Percentiles rank a stretch among this genome's conserved stretches.
phyloP scores from a whole-genome alignment of 1,140 invertebrate genomes.

The Pogonomyrmex californicus region DNA sequence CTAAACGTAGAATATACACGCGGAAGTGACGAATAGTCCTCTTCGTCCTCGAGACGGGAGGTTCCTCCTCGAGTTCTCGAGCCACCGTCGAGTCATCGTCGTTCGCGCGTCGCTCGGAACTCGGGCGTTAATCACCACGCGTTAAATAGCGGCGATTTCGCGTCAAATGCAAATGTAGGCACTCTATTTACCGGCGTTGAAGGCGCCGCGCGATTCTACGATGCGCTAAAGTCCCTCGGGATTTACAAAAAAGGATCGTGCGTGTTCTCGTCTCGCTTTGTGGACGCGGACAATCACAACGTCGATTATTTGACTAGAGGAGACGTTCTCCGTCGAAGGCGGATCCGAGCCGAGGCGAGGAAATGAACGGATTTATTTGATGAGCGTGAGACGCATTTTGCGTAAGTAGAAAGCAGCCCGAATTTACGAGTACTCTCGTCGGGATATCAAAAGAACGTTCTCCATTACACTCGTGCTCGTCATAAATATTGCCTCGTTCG shows the following conservation, averaged over 20 bases:
- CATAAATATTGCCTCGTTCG: too few relatives aligned
- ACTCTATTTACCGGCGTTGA: conserved; percentile 66
- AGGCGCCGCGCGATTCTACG: conserved; percentile 28
- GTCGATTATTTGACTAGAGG: conserved; percentile 49
- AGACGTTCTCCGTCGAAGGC: background rate
- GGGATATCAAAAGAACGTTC: too few relatives aligned
- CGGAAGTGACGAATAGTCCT: conserved; percentile 38
- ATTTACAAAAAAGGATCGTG: conserved; percentile 27
- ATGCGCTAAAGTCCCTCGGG: conserved; percentile 11
- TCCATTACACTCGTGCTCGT: too few relatives aligned
- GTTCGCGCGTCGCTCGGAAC: background rate
- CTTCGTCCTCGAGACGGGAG: too few relatives aligned
- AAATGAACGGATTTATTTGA: background rate
- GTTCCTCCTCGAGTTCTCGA: too few relatives aligned
- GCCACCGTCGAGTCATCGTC: background rate
- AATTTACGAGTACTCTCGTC: background rate
- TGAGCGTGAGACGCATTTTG: background rate
- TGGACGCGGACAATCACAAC: conserved; percentile 26
- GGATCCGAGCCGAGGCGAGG: background rate
- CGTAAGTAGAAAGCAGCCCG: background rate
- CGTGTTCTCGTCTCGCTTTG: conserved; percentile 5
- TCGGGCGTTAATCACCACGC: conserved; percentile 19
- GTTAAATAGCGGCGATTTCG: conserved; percentile 27
- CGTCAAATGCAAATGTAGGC: conserved; percentile 63
- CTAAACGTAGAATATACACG: conserved; percentile 16